Conservation (phyloP, 2,113 vertebrate species). For the Dunckerocampus dactyliophorus region DNA sequence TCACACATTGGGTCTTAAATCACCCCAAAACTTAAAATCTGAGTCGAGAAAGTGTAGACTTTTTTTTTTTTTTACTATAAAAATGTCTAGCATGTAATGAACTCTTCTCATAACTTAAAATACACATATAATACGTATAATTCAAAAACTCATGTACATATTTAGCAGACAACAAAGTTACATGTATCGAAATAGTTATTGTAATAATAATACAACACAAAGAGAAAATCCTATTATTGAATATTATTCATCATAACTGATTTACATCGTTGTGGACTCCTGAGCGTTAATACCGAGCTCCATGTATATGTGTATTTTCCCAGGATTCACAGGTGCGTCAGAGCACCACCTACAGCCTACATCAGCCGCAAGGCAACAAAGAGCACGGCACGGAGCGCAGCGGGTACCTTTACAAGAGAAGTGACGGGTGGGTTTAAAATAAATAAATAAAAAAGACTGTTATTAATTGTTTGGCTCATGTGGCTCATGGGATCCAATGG, state of each 20-base stretch:
- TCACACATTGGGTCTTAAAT: too few relatives aligned
- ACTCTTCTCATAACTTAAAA: too few relatives aligned
- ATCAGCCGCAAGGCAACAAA: constrained; percentile 98
- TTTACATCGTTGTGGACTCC: background rate
- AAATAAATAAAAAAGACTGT: background rate
- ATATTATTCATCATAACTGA: too few relatives aligned
- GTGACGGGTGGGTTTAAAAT: constrained; percentile 81
- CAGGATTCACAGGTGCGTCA: constrained; percentile 93
- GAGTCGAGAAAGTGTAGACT: too few relatives aligned
- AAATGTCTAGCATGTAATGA: too few relatives aligned
- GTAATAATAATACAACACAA: too few relatives aligned
- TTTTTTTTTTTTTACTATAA: too few relatives aligned
- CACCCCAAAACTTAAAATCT: too few relatives aligned
- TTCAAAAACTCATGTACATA: constrained; percentile 7
- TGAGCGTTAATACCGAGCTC: background rate
- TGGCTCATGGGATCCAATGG: background rate
- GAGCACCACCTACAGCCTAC: constrained; percentile 91
- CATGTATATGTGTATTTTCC: background rate
- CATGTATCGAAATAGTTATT: too few relatives aligned
- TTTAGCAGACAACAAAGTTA: too few relatives aligned
- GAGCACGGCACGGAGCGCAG: constrained; percentile 92
- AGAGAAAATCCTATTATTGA: too few relatives aligned
- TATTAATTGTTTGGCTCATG: background rate
- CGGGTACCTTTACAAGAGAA: constrained; percentile 93
- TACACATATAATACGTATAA: background rate